Base-by-base conservation (phyloP, 2,888 invertebrate species). In the Sussaba pulchella region DNA sequence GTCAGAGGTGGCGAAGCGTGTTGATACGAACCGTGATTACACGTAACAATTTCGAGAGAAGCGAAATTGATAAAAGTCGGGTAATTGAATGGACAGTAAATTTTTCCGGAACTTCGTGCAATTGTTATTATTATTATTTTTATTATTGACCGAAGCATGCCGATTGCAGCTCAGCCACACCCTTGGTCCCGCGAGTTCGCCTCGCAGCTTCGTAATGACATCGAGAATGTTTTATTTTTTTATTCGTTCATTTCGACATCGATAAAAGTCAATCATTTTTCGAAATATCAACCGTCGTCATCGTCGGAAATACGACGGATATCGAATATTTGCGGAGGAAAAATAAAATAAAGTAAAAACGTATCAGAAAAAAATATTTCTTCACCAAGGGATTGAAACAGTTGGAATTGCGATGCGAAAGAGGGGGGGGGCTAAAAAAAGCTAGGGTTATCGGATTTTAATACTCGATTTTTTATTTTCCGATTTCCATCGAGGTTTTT, bases 231-330 rank as follows among this genome's bases (percentile, higher is more conserved):
- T 21, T 24, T 63, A 24, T 63, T 63, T 63, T 43, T 43, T n/a
- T n/a, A n/a, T n/a, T n/a, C n/a, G n/a, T 24, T 1, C 43, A 43
- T 43, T 14, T 14, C 21, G 21, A 6, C 12, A 41, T 50, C 41
- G 43, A 63, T 19, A 14, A 43, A 63, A 12, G 10, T n/a, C 41
- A 43, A 43, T 63, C 26, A 50, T 63, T 63, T 63, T 63, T 45
- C 26, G 14, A 43, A 24, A 1, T 14, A 39, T 39, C 39, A 45
- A 39, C 45, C 24, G 39, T 43, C n/a, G n/a, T n/a, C n/a, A n/a
- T n/a, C n/a, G n/a, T n/a, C n/a, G n/a, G n/a, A n/a, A n/a, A n/a
- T n/a, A n/a, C n/a, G n/a, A n/a, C n/a, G n/a, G n/a, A n/a, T n/a
- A n/a, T n/a, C n/a, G n/a, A n/a, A n/a, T n/a, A n/a, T n/a, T n/a